These are phyloP conservation scores for Sminthopsis crassicaudata DNA, from an alignment of 2,113 vertebrate genomes.

Conservation along the genomic window DNA sequence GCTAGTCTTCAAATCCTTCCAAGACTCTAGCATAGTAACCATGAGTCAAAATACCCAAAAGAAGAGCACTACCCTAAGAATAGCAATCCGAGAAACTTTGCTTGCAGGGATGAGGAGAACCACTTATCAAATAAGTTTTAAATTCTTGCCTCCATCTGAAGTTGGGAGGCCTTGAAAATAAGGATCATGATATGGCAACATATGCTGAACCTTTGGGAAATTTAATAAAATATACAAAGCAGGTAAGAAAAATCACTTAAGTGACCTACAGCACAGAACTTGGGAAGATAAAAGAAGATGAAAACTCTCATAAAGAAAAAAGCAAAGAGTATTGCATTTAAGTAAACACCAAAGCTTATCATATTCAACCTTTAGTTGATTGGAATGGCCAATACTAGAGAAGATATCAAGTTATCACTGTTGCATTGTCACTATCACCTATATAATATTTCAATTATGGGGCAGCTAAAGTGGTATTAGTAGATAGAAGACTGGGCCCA, in stretches of 20 bases:
- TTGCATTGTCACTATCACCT: background rate
- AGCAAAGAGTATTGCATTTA: background rate
- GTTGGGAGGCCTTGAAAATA: background rate
- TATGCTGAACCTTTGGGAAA: background rate
- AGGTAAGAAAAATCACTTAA: background rate
- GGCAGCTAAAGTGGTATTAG: too few relatives aligned
- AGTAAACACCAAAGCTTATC: background rate
- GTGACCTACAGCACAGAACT: background rate
- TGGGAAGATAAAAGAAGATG: background rate
- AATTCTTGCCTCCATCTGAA: background rate
- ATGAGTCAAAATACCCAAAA: background rate
- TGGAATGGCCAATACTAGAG: background rate
- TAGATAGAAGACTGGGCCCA: too few relatives aligned
- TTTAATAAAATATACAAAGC: background rate
- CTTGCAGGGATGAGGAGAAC: background rate
- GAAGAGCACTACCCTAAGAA: background rate
- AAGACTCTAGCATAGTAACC: background rate
- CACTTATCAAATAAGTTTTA: background rate
- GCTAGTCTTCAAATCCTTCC: background rate
- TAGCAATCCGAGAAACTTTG: background rate
- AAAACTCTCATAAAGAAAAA: background rate
- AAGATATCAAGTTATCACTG: background rate
- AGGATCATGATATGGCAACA: background rate
- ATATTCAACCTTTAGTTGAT: background rate
- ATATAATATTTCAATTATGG: background rate